Base-by-base conservation (phyloP, 2,113 vertebrate genomes). In the Datnioides undecimradiatus region DNA sequence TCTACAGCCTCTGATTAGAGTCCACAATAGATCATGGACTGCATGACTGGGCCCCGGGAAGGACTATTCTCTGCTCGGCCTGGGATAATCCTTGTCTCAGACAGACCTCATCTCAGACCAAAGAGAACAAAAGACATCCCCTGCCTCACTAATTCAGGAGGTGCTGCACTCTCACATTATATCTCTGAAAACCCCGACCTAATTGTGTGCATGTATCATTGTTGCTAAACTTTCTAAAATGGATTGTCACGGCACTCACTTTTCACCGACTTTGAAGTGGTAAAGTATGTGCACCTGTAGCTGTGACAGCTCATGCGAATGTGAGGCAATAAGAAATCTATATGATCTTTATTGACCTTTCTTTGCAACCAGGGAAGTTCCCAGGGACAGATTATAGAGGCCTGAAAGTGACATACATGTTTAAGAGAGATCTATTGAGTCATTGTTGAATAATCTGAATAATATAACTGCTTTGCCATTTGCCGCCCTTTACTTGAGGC, bases 61-160 rank as follows among this genome's bases (percentile, higher is more conserved):
- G 74, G 41, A 33, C 65, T 48, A 81, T 73, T 85, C 82, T 83
- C 80, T 68, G 2, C 80, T 79, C 21, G 33, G 79, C 63, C 79
- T 69, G 79, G 82, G 89, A 87, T 88, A 89, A 85, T 90, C 88
- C 82, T 80, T 13, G 76, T 90, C 83, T 85, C 52, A 87, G 90
- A 93, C 75, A 84, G 76, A 87, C 76, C 72, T 85, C 79, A 88
- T 79, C 87, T 88, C 83, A 68, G 41, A 59, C 81, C 62, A 58
- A 49, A 67, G 66, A 85, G 85, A 87, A 92, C 86, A 91, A 92
- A 87, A 88, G 86, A 65, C 75, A 66, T 80, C 79, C 73, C 66
- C 84, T 70, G 87, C 77, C 70, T 82, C 80, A 83, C 78, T 87
- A 60, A 76, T 79, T 90, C 85, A 87, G 64, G 84, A 88, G 83